Conservation (phyloP, 92 coral and sea anemone species). For the Muricea muricata region DNA sequence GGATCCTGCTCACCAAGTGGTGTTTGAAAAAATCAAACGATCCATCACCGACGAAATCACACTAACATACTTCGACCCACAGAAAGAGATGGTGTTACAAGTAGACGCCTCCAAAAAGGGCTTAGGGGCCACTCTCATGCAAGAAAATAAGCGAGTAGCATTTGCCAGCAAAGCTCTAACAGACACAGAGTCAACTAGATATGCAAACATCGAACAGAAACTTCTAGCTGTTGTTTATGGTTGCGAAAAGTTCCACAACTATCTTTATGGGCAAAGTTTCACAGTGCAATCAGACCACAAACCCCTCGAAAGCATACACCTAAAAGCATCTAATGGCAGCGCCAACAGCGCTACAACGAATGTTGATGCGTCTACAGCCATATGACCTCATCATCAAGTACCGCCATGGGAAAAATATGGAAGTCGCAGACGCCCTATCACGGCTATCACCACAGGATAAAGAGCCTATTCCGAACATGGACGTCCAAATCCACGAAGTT, state of each 20-base stretch:
- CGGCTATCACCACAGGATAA: conserved; percentile 53
- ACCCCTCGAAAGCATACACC: conserved; percentile 59
- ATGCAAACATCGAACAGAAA: conserved; percentile 66
- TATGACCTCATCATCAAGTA: conserved; percentile 62
- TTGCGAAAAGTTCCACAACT: conserved; percentile 56
- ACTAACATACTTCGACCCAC: conserved; percentile 60
- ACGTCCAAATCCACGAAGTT: conserved; percentile 54
- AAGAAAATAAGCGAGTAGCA: conserved; percentile 62
- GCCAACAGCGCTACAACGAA: conserved; percentile 59
- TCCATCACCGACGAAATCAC: conserved; percentile 63
- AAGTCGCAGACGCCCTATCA: conserved; percentile 53
- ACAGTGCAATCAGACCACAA: conserved; percentile 63
- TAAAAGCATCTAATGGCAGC: conserved; percentile 61
- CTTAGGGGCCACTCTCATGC: conserved; percentile 55
- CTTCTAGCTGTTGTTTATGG: conserved; percentile 60
- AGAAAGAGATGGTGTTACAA: conserved; percentile 52
- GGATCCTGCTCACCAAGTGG: conserved; percentile 60
- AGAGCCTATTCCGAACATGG: conserved; percentile 15
- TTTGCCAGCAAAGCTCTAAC: conserved; percentile 66
- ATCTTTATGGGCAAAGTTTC: conserved; percentile 48
- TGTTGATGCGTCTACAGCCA: conserved; percentile 63
- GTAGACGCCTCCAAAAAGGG: conserved; percentile 63
- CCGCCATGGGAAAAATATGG: conserved; percentile 54
- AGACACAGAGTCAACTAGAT: conserved; percentile 51
- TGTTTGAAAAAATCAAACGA: conserved; percentile 58